Evolutionary conservation across 2,797 vertebrate species (phyloP), one percentile per base, ranked within the genome.

Genomic region (Hephaestus fuliginosus): DNA sequence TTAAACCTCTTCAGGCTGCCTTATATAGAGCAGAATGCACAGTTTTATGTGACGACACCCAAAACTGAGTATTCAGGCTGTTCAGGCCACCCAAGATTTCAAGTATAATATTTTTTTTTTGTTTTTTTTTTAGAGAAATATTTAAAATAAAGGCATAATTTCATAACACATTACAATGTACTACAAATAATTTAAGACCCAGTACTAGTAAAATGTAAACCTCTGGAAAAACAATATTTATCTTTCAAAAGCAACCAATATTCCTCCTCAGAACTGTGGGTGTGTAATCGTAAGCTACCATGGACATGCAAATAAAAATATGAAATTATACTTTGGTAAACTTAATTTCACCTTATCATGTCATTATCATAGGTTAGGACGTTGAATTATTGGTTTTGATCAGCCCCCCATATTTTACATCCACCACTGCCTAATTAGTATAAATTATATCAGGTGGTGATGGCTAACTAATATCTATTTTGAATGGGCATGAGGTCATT

Each of bases 1-100:
- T 85, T 62, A 78, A 84, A 70, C 64, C 79, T 83, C 85, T 64
- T 3, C 52, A 80, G 79, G 78, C 81, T 66, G 74, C 81, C 63
- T 43, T 52, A 81, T 81, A 81, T 58, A 72, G 67, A 84, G 66
- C 62, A 68, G n/a, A 55, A 65, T 56, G 72, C 69, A 76, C 46
- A 44, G 70, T 70, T 85, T 76, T 76, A 68, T 15, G 12, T 56
- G 5, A 33, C 52, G 39, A 57, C 18, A 44, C 20, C 77, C 33
- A 67, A 44, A 4, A 58, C 51, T 15, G 9, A 28, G 20, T 30
- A 28, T 43, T 64, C 18, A 60, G 41, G 5, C 58, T 73, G 22
- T 11, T 55, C n/a, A n/a, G n/a, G n/a, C 53, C 11, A n/a, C 30
- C 6, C 1, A 18, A 3, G 18, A 33, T 58, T 57, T 66, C 2